These are phyloP conservation scores for Xenus cinereus DNA, from an alignment of 2,113 vertebrate species.

Conservation along the genomic window DNA sequence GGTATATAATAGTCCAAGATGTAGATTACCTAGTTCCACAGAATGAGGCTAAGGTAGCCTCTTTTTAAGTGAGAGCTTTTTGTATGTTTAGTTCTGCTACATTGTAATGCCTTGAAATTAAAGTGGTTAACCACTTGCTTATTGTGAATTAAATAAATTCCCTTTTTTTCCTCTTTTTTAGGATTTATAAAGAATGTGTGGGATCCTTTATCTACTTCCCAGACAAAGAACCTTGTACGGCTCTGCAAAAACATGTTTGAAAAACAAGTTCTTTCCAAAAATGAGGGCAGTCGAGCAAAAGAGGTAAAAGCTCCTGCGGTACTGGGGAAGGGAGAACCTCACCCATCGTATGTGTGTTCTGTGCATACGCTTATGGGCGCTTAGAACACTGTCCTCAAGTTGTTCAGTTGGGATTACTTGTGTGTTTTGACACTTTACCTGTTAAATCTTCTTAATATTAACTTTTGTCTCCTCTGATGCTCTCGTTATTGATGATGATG, in stretches of 20 bases:
- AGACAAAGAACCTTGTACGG: conserved; percentile 79
- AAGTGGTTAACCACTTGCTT: neutral
- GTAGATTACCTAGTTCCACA: neutral
- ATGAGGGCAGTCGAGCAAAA: conserved; percentile 77
- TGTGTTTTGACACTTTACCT: neutral
- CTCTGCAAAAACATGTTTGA: conserved; percentile 80
- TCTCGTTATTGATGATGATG: neutral
- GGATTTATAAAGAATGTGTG: conserved; percentile 84
- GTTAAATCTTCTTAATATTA: neutral
- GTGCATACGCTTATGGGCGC: fast-evolving
- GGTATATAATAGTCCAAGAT: neutral
- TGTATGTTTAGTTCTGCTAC: neutral
- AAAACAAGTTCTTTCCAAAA: conserved; percentile 74
- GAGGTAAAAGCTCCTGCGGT: conserved; percentile 74
- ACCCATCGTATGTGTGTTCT: neutral
- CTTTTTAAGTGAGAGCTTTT: neutral
- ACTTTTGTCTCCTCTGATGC: neutral
- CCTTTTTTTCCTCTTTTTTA: conserved; percentile 7
- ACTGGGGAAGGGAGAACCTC: neutral
- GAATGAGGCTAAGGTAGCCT: neutral
- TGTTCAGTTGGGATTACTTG: neutral
- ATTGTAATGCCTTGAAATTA: neutral
- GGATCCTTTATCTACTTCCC: conserved; percentile 87
- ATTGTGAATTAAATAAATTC: neutral
- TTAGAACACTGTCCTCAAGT: neutral